Base-by-base conservation (phyloP, 2,797 vertebrate species). In the Parauchenoglanis punctatus region DNA sequence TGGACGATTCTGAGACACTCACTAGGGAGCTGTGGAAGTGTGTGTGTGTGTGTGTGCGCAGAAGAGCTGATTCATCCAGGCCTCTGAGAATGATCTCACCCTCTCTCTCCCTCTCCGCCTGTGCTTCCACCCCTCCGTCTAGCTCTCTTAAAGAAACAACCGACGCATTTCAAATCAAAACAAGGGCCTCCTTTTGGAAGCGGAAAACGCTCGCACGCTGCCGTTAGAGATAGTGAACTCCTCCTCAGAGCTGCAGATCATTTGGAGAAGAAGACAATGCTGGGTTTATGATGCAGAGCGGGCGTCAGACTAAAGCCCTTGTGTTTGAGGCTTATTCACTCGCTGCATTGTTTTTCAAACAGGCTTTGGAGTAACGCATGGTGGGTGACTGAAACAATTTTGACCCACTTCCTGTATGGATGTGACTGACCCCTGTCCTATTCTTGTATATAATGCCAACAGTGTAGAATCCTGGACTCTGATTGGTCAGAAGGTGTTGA, bases 21-120 rank as follows among this genome's bases (percentile, higher is more conserved):
- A 49, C 35, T 58, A 63, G 67, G 80, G 65, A 59, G n/a, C 49
- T 28, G 83, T 75, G 67, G 46, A 58, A 75, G 18, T 46, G 56
- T 85, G 59, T 81, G 61, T 75, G 84, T 65, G 81, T 67, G 85
- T 86, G 82, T 85, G 81, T 81, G 86, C 58, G 61, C 61, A 94
- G 92, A 94, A 94, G 93, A 95, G 94, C 94, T 95, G 94, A 96
- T 95, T 96, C 95, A 96, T 95, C 90, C 91, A 87, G 89, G 89
- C 91, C 93, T 91, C 91, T 85, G 20, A 93, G 93, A 93, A 94
- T 96, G 95, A 96, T 93, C 93, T 96, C 93, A 92, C 40, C 80
- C 89, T 35, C 63, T 86, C 68, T 68, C 18, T 3, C 81, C 85
- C 89, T 40, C 56, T 86, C 67, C 58, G 12, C 2, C 81, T 68